Evolutionary conservation across 1,140 invertebrate genomes (phyloP).

Genomic region (Drosophila parvula): DNA sequence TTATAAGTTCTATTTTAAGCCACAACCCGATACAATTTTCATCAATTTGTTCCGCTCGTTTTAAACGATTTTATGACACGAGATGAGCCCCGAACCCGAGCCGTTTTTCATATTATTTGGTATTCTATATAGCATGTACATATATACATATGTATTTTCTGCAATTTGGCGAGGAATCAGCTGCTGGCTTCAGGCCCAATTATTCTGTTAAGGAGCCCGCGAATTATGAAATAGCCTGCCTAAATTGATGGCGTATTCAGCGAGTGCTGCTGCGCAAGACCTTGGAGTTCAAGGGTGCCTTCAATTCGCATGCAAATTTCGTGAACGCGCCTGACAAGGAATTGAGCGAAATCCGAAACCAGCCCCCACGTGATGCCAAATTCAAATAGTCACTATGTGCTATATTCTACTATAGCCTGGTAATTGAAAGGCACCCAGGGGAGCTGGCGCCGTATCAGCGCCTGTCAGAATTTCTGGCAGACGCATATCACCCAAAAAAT

Average conservation of each 20-base stretch:
- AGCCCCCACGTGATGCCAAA: slow-evolving; percentile 23
- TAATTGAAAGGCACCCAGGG: slow-evolving; percentile 32
- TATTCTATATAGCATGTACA: background rate
- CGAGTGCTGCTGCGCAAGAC: slow-evolving; percentile 18
- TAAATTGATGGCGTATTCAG: slow-evolving; percentile 35
- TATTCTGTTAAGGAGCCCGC: slow-evolving; percentile 41
- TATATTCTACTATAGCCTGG: background rate
- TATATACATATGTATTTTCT: background rate
- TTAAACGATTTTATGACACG: slow-evolving; percentile 44
- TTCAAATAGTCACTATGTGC: slow-evolving; percentile 26
- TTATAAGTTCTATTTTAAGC: slow-evolving; percentile 33
- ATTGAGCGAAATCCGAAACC: slow-evolving; percentile 35
- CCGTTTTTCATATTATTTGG: background rate
- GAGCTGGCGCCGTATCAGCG: slow-evolving; percentile 17
- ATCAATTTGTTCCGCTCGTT: slow-evolving; percentile 32
- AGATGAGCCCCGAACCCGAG: slow-evolving; percentile 26
- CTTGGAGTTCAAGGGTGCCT: slow-evolving; percentile 50
- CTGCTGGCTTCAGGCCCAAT: slow-evolving; percentile 39
- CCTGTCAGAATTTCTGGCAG: slow-evolving; percentile 43
- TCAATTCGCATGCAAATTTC: slow-evolving; percentile 50
- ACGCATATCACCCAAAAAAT: slow-evolving; percentile 31
- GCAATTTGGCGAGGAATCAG: slow-evolving; percentile 29
- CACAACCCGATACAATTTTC: slow-evolving; percentile 37
- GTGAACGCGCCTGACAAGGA: slow-evolving; percentile 16
- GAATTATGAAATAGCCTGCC: slow-evolving; percentile 38